phyloP scores from a whole-genome alignment of 2,797 vertebrate genomes.

The Novumbra hubbsi region DNA sequence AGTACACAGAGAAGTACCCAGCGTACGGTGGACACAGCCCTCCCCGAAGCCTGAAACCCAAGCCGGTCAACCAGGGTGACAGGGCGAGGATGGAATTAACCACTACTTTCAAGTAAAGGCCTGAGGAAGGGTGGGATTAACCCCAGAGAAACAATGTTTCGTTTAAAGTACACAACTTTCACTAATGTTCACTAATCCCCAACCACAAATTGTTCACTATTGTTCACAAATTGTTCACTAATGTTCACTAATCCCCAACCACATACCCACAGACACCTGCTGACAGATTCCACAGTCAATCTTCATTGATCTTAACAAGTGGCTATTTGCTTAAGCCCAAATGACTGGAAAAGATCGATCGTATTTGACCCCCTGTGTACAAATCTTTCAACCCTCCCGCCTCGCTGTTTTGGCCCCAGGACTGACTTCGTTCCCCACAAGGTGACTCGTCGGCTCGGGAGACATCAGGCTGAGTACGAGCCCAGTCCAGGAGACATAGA shows the following conservation, averaged over 20 bases:
- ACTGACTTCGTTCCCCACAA: constrained; percentile 78
- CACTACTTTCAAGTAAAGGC: constrained; percentile 79
- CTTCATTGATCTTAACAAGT: neutral
- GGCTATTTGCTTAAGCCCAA: neutral
- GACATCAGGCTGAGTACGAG: constrained; percentile 65
- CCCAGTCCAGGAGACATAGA: constrained; percentile 71
- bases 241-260: no score
- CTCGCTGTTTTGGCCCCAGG: constrained; percentile 48
- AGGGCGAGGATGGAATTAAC: constrained; percentile 73
- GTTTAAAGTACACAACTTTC: no score
- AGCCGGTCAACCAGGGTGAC: constrained; percentile 50
- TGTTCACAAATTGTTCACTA: no score
- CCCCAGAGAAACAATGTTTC: neutral
- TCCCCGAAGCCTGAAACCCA: constrained; percentile 72
- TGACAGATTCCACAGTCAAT: neutral
- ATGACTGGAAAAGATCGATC: neutral
- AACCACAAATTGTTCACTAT: no score
- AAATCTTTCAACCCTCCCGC: constrained; percentile 5
- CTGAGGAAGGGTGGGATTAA: neutral
- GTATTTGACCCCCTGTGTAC: constrained; percentile 2
- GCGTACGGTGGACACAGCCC: constrained; percentile 62
- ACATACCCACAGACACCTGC: no score
- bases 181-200: no score
- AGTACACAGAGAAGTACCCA: constrained; percentile 82
- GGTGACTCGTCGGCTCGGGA: constrained; percentile 56